Evolutionary conservation across 1,140 invertebrate species (phyloP), one percentile per base, ranked within the genome.

Genomic region (Ptiloglossa arizonensis): DNA sequence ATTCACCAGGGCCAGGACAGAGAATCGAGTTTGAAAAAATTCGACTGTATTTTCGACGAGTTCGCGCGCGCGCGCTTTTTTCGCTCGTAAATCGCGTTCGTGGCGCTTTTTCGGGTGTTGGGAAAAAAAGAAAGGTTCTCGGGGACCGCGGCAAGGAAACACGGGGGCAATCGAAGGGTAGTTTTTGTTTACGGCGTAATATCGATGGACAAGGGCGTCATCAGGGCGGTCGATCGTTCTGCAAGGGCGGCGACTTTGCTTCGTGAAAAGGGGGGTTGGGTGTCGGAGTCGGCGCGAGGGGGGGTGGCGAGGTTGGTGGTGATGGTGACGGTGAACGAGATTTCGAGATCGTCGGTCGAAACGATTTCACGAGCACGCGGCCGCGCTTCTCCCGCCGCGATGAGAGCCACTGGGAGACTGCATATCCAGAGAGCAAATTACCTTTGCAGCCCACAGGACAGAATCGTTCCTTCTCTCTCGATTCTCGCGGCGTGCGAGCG

Each of bases 371-470:
- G 32, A 0, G 22, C 29, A 6, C 24, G 24, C 48, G 35, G 3
- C 27, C 24, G 17, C 44, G 15, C 41, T 24, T 24, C 22, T 60
- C 41, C 2, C 44, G 48, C 46, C 63, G n/a, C 32, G 52, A 50
- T 87, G 86, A 87, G 86, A 85, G 78, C 68, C 85, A 54, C 85
- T 87, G 85, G n/a, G n/a, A 74, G 69, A 78, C 75, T 84, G 86
- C 82, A 86, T 85, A 89, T 89, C 83, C 79, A 82, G 77, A 83
- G 84, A 85, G 84, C 85, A 88, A 90, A 89, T 90, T 91, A 88
- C 87, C 83, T 82, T 86, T 86, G 87, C 81, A 85, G 85, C 67
- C 87, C 83, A 85, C 85, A 89, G 79, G 74, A 87, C 80, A 81
- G 79, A 83, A 64, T 75, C 44, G 71, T 59, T 80, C 82, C 70